phyloP scores from a whole-genome alignment of 2,113 vertebrate species.

The Bucco capensis region DNA sequence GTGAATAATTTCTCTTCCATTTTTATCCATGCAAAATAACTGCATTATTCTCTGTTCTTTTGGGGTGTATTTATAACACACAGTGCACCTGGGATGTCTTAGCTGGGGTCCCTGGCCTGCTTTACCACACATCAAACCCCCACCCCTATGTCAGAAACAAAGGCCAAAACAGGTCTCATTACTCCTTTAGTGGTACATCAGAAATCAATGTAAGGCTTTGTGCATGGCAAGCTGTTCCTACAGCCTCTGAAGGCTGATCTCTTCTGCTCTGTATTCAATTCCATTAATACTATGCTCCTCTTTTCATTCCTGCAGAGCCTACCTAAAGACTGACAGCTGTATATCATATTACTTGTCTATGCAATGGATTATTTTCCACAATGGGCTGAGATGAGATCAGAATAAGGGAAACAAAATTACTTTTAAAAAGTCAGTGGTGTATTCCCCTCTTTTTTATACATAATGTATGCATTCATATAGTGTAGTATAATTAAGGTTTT shows the following conservation, averaged over 20 bases:
- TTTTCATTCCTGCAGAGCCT: conserved; percentile 20
- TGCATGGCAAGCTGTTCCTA: not conserved
- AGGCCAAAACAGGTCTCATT: not conserved
- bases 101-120: not conserved
- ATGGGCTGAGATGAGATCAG: conserved; percentile 8
- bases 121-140: not conserved
- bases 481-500: conserved; percentile 14
- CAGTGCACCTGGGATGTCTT: not conserved
- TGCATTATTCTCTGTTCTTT: not conserved
- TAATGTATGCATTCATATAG: conserved; percentile 25
- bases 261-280: conserved; percentile 23
- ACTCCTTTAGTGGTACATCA: not conserved
- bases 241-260: not conserved
- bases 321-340: conserved; percentile 43
- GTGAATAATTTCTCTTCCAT: not conserved
- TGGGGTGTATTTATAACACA: not conserved
- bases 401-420: conserved; percentile 37
- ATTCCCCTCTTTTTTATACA: conserved; percentile 18
- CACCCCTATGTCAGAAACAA: not conserved
- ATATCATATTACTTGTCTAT: not conserved
- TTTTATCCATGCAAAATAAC: not conserved
- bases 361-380: conserved; percentile 46
- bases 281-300: not conserved
- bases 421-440: not conserved
- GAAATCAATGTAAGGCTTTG: not conserved